Base-by-base conservation (phyloP, 2,113 vertebrate genomes). In the Herpetotheres cachinnans region DNA sequence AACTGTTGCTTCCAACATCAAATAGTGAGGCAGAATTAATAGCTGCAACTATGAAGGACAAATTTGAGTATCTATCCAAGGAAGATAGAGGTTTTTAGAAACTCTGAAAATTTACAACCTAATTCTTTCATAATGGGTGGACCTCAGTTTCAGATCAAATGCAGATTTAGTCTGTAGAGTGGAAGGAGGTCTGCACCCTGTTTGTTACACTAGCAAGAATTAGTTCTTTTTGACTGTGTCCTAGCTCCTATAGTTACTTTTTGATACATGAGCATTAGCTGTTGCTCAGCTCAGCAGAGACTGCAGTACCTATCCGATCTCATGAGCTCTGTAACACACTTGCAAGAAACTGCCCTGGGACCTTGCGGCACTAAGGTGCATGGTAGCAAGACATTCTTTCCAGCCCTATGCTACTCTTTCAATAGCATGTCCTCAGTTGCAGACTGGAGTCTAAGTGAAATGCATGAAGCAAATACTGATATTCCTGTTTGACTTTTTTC, bases 371-470 rank as follows among this genome's bases (percentile, higher is more conserved):
- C n/a, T 58, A 3, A 29, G 46, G 14, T 19, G 15, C 3, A 0
- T 5, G 11, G 38, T 29, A 27, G 47, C 20, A 59, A 63, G 19
- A 26, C 29, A 63, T 70, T 15, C 4, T 9, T 61, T 78, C 11
- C 42, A 55, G 20, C 10, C 10, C 12, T 44, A 0, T 9, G 10
- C 13, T 4, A 5, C 10, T 40, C 47, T 63, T 30, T 6, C 15
- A 40, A 55, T 47, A 49, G 56, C 44, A 32, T 21, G 34, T 32
- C 5, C 27, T 55, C 17, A 58, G 6, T 22, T 72, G 42, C 32
- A 70, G 36, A 16, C 14, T 73, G 46, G 19, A 73, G 32, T 63
- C 26, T 9, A 13, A 40, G 13, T 47, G 26, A 65, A 83, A 27
- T 73, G 26, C 19, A 13, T 25, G 25, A 86, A 72, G 44, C 46